Conservation (phyloP, 2,113 vertebrate species). For the Piprites chloris region DNA sequence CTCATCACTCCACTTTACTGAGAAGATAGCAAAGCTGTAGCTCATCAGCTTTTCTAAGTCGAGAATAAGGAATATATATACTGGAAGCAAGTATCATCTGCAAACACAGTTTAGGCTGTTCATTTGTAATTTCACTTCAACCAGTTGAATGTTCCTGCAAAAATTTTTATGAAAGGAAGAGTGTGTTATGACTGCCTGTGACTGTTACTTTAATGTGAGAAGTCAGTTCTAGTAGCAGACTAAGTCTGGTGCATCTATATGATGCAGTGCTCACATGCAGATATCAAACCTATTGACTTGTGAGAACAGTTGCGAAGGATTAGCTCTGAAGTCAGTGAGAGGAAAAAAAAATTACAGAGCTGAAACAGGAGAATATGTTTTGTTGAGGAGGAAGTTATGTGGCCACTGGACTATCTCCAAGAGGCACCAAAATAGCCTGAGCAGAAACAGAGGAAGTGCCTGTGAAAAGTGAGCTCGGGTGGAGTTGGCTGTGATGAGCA, state of each 20-base stretch:
- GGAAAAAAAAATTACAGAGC: not conserved
- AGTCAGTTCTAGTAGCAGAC: not conserved
- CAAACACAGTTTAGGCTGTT: not conserved
- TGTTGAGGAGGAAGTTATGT: slow-evolving; percentile 50
- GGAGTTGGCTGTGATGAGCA: slow-evolving; percentile 26
- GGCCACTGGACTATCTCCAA: slow-evolving; percentile 17
- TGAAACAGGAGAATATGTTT: slow-evolving; percentile 31
- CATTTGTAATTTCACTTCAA: not conserved
- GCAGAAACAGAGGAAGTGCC: slow-evolving; percentile 53
- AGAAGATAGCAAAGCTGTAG: not conserved
- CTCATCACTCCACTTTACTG: not conserved
- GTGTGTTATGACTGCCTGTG: not conserved
- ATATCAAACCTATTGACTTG: not conserved
- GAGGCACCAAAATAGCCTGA: slow-evolving; percentile 46
- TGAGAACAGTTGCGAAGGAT: not conserved
- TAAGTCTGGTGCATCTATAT: not conserved
- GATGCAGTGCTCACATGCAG: not conserved
- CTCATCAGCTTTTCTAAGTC: not conserved
- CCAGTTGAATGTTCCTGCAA: not conserved
- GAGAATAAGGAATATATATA: not conserved
- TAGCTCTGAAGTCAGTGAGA: not conserved
- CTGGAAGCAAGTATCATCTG: not conserved
- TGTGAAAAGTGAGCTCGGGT: slow-evolving; percentile 53
- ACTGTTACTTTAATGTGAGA: not conserved
- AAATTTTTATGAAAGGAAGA: not conserved